Evolutionary conservation across 2,113 vertebrate species (phyloP).

Genomic region (Dunckerocampus dactyliophorus): DNA sequence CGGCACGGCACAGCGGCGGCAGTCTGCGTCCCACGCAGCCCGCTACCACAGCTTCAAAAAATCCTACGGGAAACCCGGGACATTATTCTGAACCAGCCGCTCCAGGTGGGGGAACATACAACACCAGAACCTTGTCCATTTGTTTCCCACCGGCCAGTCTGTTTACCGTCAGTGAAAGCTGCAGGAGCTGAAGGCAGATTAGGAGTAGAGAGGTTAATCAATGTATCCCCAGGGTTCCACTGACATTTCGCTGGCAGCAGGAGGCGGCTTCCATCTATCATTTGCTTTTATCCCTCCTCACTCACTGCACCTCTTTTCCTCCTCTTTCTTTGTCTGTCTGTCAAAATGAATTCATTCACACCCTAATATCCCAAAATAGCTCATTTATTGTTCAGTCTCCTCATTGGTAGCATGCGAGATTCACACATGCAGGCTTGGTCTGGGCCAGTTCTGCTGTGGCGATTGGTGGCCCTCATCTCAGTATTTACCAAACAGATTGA

Average conservation of each 20-base stretch:
- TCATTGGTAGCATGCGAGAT: slow-evolving; percentile 32
- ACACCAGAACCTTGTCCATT: not conserved
- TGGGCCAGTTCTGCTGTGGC: slow-evolving; percentile 55
- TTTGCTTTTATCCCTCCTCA: slow-evolving; percentile 38
- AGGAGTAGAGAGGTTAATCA: slow-evolving; percentile 66
- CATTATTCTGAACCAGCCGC: not conserved
- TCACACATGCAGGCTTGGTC: slow-evolving; percentile 36
- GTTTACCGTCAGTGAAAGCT: slow-evolving; percentile 24
- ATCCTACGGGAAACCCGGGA: no score
- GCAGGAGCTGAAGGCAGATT: slow-evolving; percentile 48
- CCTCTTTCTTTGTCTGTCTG: slow-evolving; percentile 32
- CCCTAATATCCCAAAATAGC: slow-evolving; percentile 34
- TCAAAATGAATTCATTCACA: slow-evolving; percentile 26
- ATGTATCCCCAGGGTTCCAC: slow-evolving; percentile 64
- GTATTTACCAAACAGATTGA: slow-evolving; percentile 71
- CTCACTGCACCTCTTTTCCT: slow-evolving; percentile 29
- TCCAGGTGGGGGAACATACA: not conserved
- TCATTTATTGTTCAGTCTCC: slow-evolving; percentile 25
- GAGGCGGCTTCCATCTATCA: slow-evolving; percentile 42
- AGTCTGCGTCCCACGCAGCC: no score
- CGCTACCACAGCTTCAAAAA: no score
- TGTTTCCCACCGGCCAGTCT: slow-evolving; percentile 30
- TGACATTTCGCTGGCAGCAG: slow-evolving; percentile 67
- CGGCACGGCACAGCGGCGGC: no score
- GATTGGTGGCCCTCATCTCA: slow-evolving; percentile 59